Evolutionary conservation across 2,113 vertebrate species (phyloP), one percentile per base, ranked within the genome.

Genomic region (Cricetomys ansorgei): DNA sequence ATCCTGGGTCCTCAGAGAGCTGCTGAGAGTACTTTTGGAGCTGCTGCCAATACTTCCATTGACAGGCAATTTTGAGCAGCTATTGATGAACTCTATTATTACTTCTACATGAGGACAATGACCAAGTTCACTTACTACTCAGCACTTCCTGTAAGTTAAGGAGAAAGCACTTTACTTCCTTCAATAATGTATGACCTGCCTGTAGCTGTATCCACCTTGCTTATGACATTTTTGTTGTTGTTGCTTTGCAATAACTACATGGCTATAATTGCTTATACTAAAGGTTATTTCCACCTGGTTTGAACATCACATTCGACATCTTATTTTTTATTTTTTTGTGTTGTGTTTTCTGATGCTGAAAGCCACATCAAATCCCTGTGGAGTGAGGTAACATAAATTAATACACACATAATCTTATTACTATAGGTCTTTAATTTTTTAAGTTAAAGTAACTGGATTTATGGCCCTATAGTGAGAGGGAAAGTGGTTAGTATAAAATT

Each of bases 351-450:
- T 65, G 43, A 57, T 94, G 75, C 79, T 93, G 62, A 84, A 95
- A 88, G 90, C 13, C 13, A 95, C 27, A 12, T 95, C 62, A 92
- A 90, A 97, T 94, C 88, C 86, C 94, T 64, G 21, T 34, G 65
- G 75, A 90, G 96, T 90, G 75, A 92, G 55, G 75, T 15, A 84
- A 57, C 57, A 88, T 80, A 96, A 91, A 89, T 55, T 59, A 96
- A 95, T 27, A 89, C 7, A 96, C 27, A 96, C 40, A 92, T 67
- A 96, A 93, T 93, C 75, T 57, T 89, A 48, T 72, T 92, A 81
- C 84, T 77, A 77, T 65, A 83, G n/a, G 5, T 75, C 6, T 34
- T 90, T 80, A 76, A 89, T 81, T n/a, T 92, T 55, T 75, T 34
- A 27, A 43, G n/a, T n/a, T n/a, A 9, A n/a, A 94, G 31, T 86